phyloP scores from a whole-genome alignment of 2,888 invertebrate species.

The Chelonus formosanus region DNA sequence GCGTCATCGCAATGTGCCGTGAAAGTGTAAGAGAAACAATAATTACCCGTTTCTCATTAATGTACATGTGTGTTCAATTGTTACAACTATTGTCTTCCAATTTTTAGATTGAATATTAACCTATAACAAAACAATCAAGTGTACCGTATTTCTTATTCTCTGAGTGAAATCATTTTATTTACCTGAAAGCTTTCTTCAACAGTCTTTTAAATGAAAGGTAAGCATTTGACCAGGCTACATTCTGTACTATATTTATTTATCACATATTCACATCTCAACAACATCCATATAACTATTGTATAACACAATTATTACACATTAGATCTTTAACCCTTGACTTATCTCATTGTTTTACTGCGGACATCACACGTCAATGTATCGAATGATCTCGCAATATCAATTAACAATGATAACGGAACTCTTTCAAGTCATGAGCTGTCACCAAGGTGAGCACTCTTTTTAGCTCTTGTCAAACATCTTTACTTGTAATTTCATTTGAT shows the following conservation, averaged over 20 bases:
- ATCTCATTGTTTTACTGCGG: conserved; percentile 10
- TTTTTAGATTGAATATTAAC: conserved; percentile 44
- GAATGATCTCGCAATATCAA: conserved; percentile 42
- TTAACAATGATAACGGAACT: conserved; percentile 45
- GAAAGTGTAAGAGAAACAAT: conserved; percentile 46
- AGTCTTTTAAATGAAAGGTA: conserved; percentile 30
- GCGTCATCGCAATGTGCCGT: conserved; percentile 52
- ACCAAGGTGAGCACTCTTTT: conserved; percentile 37
- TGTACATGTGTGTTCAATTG: conserved; percentile 52
- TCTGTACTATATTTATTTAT: conserved; percentile 15
- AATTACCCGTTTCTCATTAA: conserved; percentile 51
- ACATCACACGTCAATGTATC: conserved; percentile 24
- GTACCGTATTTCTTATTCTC: neutral
- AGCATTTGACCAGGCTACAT: neutral
- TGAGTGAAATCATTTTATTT: conserved; percentile 14
- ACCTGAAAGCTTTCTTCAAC: conserved; percentile 19
- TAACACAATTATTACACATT: conserved; percentile 8
- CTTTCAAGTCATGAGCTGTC: conserved; percentile 26
- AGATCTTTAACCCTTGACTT: conserved; percentile 1
- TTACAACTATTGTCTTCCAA: conserved; percentile 55
- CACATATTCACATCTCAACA: neutral
- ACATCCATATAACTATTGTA: conserved; percentile 3
- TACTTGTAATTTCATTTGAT: conserved; percentile 2
- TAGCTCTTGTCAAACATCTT: conserved; percentile 30
- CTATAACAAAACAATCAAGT: neutral